Base-by-base conservation (phyloP, 2,888 invertebrate genomes). In the Chymomyza amoena region DNA sequence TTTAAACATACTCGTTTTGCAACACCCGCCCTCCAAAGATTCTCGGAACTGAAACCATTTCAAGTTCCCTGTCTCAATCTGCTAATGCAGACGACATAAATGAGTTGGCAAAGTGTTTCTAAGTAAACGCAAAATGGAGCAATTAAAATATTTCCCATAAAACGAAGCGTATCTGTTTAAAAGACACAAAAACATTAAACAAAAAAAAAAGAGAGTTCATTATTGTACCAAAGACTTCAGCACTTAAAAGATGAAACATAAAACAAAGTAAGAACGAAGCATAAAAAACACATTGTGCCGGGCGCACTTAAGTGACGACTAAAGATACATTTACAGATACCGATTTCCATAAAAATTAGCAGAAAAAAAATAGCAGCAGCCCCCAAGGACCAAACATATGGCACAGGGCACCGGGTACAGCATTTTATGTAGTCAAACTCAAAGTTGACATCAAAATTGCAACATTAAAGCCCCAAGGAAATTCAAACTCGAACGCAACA, bases 161-260 rank as follows among this genome's bases (percentile, higher is more conserved):
- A 76, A 64, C 57, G 57, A 61, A 61, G 18, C 16, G 52, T 63
- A 32, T 54, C 65, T 65, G 13, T 45, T 45, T 18, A 9, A 20
- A 4, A 51, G 62, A 18, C 18, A 28, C 32, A 32, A 32, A 32
- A 32, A 32, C 32, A 32, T 32, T 32, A 20, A 20, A 20, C 1
- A 2, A 25, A 2, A 25, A 4, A 25, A 25, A 25, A 7, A 32
- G 6, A 45, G 10, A 45, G 39, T 13, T 45, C 39, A 13, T 45
- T 45, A 45, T 45, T 45, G 13, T 45, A 7, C 32, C 32, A 32
- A 45, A 13, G 45, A 51, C 75, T 75, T 59, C 68, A 70, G 68
- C 77, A 80, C 86, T 83, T 69, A 87, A 87, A 83, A 85, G 88
- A 87, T 83, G 83, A 85, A 87, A 85, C 88, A 83, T 83, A 80